A percentile compares a stretch with the other conserved stretches of the same genome.
phyloP scores from a whole-genome alignment of 2,888 invertebrate genomes.

The Chalcosyrphus nemorum region DNA sequence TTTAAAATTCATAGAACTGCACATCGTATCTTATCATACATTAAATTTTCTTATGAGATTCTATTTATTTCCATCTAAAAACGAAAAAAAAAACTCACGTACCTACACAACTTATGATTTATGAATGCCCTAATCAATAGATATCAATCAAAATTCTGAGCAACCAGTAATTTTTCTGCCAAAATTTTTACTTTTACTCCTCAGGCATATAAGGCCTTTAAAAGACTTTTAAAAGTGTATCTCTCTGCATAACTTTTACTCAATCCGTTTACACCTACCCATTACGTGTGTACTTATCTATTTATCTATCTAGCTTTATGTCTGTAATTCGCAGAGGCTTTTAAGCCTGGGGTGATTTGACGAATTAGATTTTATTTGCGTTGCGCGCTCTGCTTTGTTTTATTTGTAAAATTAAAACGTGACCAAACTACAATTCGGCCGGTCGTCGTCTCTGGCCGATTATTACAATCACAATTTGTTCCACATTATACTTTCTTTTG shows the following conservation, averaged over 20 bases:
- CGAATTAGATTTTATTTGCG: slow-evolving; percentile 52
- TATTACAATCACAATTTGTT: slow-evolving; percentile 48
- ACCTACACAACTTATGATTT: neutral
- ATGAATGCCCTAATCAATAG: neutral
- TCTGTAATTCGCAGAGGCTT: too few species aligned
- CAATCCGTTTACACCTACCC: neutral
- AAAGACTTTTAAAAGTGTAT: neutral
- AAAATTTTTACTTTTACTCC: slow-evolving; percentile 27
- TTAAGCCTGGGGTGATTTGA: slow-evolving; percentile 26
- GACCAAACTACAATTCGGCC: slow-evolving; percentile 54
- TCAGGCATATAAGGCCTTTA: neutral
- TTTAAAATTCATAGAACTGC: neutral
- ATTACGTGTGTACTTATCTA: neutral
- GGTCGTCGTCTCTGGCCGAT: slow-evolving; percentile 34
- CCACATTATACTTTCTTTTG: slow-evolving; percentile 67
- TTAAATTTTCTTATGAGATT: neutral
- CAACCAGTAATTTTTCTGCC: neutral
- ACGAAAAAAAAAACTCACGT: too few species aligned
- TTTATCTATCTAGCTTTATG: neutral
- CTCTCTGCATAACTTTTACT: slow-evolving; percentile 1
- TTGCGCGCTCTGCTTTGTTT: slow-evolving; percentile 40
- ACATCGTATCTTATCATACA: neutral
- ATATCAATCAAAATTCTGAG: slow-evolving; percentile 16
- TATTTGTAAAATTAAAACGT: slow-evolving; percentile 64
- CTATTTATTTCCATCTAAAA: neutral